Evolutionary conservation across 2,797 vertebrate species (phyloP), one percentile per base, ranked within the genome.

Genomic region (Delichon dasypus): DNA sequence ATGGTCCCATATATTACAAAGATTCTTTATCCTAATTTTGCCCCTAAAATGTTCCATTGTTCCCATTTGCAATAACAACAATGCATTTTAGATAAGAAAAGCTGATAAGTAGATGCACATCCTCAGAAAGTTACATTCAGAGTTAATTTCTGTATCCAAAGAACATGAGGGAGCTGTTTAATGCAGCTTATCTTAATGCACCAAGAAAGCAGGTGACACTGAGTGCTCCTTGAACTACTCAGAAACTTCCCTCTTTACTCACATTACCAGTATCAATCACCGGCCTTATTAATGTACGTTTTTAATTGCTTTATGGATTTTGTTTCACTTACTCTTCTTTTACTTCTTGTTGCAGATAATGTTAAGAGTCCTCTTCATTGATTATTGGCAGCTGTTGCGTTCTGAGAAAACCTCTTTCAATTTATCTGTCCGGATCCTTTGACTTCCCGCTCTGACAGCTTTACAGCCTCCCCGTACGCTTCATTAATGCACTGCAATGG

Each of bases 401-500:
- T 95, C 77, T 89, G 74, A 95, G 94, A 86, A 96, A 88, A 62
- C 82, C 54, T 92, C 88, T 94, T 89, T 53, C 68, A 87, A 26
- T 89, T 95, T 67, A 88, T 62, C 77, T 65, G 66, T 94, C 66
- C 26, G 44, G 72, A 61, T 87, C 83, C 48, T 38, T 62, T 90
- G 76, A 94, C 83, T 95, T 95, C 84, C 90, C 18, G 1, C 53
- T 88, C 88, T 60, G 9, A 90, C 73, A 87, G 61, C 88, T 91
- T 97, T 87, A 92, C 92, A 96, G 70, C 38, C 75, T 83, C 92
- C 61, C 57, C 10, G 0, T 51, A 38, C 47, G 20, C 62, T 78
- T 95, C 58, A n/a, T 97, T 97, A 97, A 98, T 97, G 98, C 96
- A 98, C 98, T 99, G 99, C 98, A 97, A 99, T 99, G 99, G 99